Evolutionary conservation across 2,888 invertebrate genomes (phyloP), one percentile per base, ranked within the genome.

Genomic region (Nomada goodeniana): DNA sequence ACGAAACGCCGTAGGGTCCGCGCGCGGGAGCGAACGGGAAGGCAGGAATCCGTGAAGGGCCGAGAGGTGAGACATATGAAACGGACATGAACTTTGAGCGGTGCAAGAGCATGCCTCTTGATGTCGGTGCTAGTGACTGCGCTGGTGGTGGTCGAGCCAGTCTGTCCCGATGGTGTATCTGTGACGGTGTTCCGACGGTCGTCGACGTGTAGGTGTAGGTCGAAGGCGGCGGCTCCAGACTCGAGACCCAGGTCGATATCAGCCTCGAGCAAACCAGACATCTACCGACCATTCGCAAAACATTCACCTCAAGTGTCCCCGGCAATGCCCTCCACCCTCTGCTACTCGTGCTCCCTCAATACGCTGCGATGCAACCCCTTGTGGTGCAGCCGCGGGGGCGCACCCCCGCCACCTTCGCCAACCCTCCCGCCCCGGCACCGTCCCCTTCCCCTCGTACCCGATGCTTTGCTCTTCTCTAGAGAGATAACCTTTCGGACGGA

Each of bases 221-320:
- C 85, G 89, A 86, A 88, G 88, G 89, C 86, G 86, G 88, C 89
- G 87, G 90, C 90, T 90, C 86, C 89, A 85, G 89, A 89, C 88
- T 86, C 85, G 90, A 90, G 89, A 89, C 87, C 89, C 92, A 92
- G 93, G 93, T 93, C 93, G 93, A 93, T 93, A 93, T 93, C 92
- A 91, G 91, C 92, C 91, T 89, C 91, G 92, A 92, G 93, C 91
- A 91, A 92, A 93, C 93, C 93, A 93, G 93, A 93, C 93, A 93
- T 93, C 92, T 93, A 93, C 92, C 93, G 93, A 93, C 93, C 93
- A 93, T 93, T 93, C 93, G 92, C 93, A 92, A 93, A 93, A 93
- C 93, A 93, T 93, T 93, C 93, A 93, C 93, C 93, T 93, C 93
- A 91, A 93, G 93, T 92, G 92, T 92, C 91, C 92, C 91, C 90